phyloP scores from a whole-genome alignment of 2,888 invertebrate genomes.

The Criorhina ranunculi region DNA sequence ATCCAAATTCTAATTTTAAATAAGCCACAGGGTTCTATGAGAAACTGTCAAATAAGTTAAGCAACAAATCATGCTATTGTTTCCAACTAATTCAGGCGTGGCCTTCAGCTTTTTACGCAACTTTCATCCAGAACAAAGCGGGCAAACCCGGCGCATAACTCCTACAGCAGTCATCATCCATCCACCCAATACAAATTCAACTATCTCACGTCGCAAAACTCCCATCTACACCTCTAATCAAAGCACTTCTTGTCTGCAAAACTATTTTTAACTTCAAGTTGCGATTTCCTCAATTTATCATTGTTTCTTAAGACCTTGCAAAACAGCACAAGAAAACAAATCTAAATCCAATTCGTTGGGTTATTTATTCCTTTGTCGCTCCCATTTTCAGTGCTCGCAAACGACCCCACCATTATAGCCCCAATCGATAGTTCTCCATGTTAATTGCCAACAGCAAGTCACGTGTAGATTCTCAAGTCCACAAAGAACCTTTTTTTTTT shows the following conservation, averaged over 20 bases:
- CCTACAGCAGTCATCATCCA: background rate
- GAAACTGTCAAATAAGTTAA: too few relatives aligned
- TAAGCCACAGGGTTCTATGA: too few relatives aligned
- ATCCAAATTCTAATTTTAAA: too few relatives aligned
- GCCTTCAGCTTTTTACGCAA: too few relatives aligned
- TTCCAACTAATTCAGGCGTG: background rate
- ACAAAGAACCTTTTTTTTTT: slow-evolving; percentile 37
- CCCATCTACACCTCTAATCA: slow-evolving; percentile 15
- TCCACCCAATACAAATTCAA: background rate
- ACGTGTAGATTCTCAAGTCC: slow-evolving; percentile 61
- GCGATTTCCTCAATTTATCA: slow-evolving; percentile 57
- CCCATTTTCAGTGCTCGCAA: slow-evolving; percentile 42
- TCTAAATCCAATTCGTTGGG: slow-evolving; percentile 4
- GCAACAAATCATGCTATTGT: background rate
- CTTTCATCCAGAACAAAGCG: too few relatives aligned
- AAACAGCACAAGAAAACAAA: slow-evolving; percentile 13
- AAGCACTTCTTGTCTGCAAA: slow-evolving; percentile 23
- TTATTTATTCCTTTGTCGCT: slow-evolving; percentile 49
- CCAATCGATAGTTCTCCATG: slow-evolving; percentile 43
- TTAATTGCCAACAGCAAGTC: slow-evolving; percentile 71
- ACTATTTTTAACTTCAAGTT: slow-evolving; percentile 41
- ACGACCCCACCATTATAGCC: slow-evolving; percentile 13
- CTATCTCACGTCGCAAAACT: background rate
- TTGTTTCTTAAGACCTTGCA: slow-evolving; percentile 52
- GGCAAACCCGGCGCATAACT: too few relatives aligned